phyloP scores from a whole-genome alignment of 2,797 vertebrate species.

The Urosaurus nigricauda region DNA sequence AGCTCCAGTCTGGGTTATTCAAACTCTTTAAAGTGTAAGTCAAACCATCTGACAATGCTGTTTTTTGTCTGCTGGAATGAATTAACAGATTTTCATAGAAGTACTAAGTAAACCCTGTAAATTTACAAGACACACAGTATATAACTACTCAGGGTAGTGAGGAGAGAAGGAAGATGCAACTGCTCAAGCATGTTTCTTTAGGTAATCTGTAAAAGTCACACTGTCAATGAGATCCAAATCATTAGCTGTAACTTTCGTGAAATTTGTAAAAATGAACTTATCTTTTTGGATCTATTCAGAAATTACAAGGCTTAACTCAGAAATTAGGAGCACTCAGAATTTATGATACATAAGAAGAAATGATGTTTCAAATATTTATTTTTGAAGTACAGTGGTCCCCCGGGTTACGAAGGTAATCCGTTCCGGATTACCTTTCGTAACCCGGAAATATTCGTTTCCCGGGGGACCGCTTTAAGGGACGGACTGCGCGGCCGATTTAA shows the following conservation, averaged over 20 bases:
- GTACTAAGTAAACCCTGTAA: background rate
- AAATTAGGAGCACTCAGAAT: background rate
- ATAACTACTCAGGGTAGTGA: too few relatives aligned
- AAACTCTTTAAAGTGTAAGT: background rate
- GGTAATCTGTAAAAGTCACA: background rate
- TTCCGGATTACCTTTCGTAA: too few relatives aligned
- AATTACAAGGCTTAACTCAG: background rate
- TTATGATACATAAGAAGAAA: background rate
- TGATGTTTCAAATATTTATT: background rate
- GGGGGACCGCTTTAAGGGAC: too few relatives aligned
- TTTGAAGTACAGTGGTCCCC: too few relatives aligned
- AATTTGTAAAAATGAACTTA: background rate
- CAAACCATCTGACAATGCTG: background rate
- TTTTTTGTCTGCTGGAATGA: too few relatives aligned
- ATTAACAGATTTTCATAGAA: background rate
- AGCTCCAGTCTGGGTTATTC: background rate
- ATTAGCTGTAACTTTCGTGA: background rate
- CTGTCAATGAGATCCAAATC: background rate
- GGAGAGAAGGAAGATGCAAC: background rate
- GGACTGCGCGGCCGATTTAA: too few relatives aligned
- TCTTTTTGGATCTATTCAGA: too few relatives aligned
- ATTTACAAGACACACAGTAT: too few relatives aligned
- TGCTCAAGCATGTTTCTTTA: background rate
- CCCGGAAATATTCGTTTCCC: too few relatives aligned
- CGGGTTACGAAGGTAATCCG: too few relatives aligned